Conservation (phyloP, 2,888 invertebrate species). For the Tachina lurida region DNA sequence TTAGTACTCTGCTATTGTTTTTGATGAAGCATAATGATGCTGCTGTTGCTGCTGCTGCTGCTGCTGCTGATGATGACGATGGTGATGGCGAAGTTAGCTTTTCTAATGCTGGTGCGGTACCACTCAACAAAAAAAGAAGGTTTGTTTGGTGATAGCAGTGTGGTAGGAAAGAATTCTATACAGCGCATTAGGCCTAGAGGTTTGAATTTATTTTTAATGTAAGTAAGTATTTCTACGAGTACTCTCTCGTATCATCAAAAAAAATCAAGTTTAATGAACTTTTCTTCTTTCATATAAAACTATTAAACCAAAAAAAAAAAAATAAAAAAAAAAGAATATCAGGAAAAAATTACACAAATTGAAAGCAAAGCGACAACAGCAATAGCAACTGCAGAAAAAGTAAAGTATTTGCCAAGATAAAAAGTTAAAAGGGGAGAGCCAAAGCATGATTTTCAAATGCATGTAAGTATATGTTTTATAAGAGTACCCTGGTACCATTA, state of each 20-base stretch:
- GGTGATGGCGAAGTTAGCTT: constrained; percentile 29
- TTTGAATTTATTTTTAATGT: constrained; percentile 9
- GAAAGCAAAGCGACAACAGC: constrained; percentile 40
- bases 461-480: constrained; percentile 36
- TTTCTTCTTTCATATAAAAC: constrained; percentile 63
- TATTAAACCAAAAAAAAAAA: constrained; percentile 44
- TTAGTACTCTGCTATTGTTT: constrained; percentile 50
- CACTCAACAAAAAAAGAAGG: constrained; percentile 30
- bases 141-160: constrained; percentile 32
- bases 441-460: constrained; percentile 61
- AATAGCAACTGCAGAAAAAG: neutral
- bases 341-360: constrained; percentile 48
- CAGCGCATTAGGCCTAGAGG: constrained; percentile 63
- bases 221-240: neutral
- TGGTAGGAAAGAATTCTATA: constrained; percentile 12
- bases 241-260: neutral
- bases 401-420: constrained; percentile 59
- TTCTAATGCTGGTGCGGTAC: constrained; percentile 28
- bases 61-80: constrained; percentile 22
- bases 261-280: constrained; percentile 62
- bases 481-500: constrained; percentile 62
- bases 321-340: neutral
- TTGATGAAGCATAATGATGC: constrained; percentile 28
- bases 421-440: constrained; percentile 60
- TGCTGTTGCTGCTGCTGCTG: constrained; percentile 14